phyloP scores from a whole-genome alignment of 2,888 invertebrate genomes.

The Hypomecis atomaria region DNA sequence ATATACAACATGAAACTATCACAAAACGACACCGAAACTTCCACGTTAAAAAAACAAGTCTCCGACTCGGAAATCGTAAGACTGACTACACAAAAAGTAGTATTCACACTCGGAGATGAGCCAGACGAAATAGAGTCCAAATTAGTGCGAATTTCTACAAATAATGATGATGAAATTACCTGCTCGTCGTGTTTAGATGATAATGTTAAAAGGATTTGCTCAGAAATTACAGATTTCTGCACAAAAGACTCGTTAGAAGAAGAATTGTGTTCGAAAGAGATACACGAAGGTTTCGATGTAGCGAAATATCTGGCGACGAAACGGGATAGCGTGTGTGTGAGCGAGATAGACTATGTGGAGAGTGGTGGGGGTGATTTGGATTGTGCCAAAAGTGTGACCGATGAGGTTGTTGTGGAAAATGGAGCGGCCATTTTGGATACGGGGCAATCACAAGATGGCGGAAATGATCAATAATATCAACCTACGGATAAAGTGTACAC shows the following conservation, averaged over 20 bases:
- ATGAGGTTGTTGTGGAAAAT: constrained; percentile 75
- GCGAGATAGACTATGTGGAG: constrained; percentile 54
- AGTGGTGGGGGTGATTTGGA: constrained; percentile 52
- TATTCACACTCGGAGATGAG: constrained; percentile 73
- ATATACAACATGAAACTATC: constrained; percentile 72
- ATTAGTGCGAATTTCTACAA: constrained; percentile 70
- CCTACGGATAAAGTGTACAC: too few relatives aligned
- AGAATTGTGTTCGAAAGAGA: constrained; percentile 33
- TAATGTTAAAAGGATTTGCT: constrained; percentile 69
- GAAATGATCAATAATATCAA: constrained; percentile 24
- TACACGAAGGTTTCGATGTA: constrained; percentile 60
- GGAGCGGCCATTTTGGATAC: constrained; percentile 74
- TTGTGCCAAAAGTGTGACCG: constrained; percentile 66
- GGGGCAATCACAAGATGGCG: constrained; percentile 51
- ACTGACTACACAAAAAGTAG: constrained; percentile 55
- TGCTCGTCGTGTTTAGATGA: constrained; percentile 56
- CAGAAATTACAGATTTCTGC: constrained; percentile 71
- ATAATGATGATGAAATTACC: constrained; percentile 66
- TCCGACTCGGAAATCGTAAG: constrained; percentile 75
- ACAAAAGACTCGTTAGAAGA: constrained; percentile 39
- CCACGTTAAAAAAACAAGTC: constrained; percentile 60
- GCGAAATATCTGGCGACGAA: constrained; percentile 56
- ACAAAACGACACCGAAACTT: constrained; percentile 48
- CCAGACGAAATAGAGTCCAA: constrained; percentile 51
- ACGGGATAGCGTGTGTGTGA: constrained; percentile 51